Conservation (phyloP, 2,888 invertebrate genomes). For the Torymus tubicola region DNA sequence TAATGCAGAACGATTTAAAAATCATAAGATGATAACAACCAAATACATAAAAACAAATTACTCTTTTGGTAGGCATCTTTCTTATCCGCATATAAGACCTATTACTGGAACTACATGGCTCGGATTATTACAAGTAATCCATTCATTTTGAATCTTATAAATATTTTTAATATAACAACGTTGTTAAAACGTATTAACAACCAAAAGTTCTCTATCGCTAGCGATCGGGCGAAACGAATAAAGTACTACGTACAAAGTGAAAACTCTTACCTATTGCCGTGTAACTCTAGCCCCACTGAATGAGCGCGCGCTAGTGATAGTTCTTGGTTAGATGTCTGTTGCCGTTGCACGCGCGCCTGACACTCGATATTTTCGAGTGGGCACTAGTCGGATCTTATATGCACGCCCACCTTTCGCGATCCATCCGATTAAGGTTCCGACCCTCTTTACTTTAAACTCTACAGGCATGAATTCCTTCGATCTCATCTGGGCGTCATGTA, state of each 20-base stretch:
- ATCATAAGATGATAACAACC: too few relatives aligned
- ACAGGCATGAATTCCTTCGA: neutral
- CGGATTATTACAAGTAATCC: too few relatives aligned
- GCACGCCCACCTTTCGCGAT: conserved; percentile 31
- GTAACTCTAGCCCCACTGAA: conserved; percentile 5
- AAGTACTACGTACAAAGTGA: neutral
- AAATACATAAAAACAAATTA: too few relatives aligned
- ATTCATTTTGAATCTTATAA: too few relatives aligned
- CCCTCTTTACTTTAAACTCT: conserved; percentile 6
- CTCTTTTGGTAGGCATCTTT: too few relatives aligned
- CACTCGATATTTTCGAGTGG: conserved; percentile 23
- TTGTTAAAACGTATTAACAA: too few relatives aligned
- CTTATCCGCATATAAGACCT: too few relatives aligned
- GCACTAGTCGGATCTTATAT: neutral
- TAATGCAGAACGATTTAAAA: too few relatives aligned
- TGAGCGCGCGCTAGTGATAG: neutral
- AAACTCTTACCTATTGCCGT: conserved; percentile 22
- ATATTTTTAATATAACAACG: too few relatives aligned
- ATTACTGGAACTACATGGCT: too few relatives aligned
- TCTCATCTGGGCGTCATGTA: too few relatives aligned
- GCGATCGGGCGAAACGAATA: neutral
- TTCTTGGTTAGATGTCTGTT: conserved; percentile 20
- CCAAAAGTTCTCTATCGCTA: too few relatives aligned
- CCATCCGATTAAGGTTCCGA: neutral
- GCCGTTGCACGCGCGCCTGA: neutral